phyloP scores from a whole-genome alignment of 2,888 invertebrate species.

The Leucophora obtusa region DNA sequence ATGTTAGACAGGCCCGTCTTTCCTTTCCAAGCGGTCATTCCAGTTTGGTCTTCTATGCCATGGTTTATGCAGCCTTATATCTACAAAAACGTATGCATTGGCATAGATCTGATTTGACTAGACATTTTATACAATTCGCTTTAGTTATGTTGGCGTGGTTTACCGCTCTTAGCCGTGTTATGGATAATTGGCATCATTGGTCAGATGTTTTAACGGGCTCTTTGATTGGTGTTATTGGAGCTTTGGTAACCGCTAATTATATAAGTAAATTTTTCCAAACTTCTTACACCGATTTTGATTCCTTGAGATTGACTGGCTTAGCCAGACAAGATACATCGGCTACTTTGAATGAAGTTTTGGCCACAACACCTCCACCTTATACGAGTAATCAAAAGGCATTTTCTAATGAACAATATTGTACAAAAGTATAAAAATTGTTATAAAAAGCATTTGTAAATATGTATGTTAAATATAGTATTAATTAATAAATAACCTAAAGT shows the following conservation, averaged over 20 bases:
- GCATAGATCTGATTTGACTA: conserved; percentile 87
- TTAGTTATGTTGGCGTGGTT: conserved; percentile 74
- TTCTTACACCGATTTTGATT: conserved; percentile 35
- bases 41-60: conserved; percentile 90
- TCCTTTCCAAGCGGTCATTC: conserved; percentile 96
- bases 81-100: conserved; percentile 90
- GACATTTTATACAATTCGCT: conserved; percentile 86
- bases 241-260: conserved; percentile 70
- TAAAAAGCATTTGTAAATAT: conserved; percentile 19
- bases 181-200: conserved; percentile 76
- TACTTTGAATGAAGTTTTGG: conserved; percentile 70
- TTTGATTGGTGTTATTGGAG: conserved; percentile 68
- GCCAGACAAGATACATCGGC: conserved; percentile 70
- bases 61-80: conserved; percentile 91
- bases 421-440: conserved; percentile 66
- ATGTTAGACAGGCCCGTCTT: conserved; percentile 87
- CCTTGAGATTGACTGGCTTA: conserved; percentile 33
- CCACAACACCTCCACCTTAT: conserved; percentile 70
- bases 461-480: conserved; percentile 18
- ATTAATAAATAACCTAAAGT: too few species aligned
- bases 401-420: conserved; percentile 70
- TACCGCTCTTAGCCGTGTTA: conserved; percentile 72
- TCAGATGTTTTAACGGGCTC: conserved; percentile 72
- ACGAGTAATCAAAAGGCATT: conserved; percentile 41
- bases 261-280: conserved; percentile 58